phyloP scores from a whole-genome alignment of 2,888 invertebrate genomes.

The Synergus itoensis region DNA sequence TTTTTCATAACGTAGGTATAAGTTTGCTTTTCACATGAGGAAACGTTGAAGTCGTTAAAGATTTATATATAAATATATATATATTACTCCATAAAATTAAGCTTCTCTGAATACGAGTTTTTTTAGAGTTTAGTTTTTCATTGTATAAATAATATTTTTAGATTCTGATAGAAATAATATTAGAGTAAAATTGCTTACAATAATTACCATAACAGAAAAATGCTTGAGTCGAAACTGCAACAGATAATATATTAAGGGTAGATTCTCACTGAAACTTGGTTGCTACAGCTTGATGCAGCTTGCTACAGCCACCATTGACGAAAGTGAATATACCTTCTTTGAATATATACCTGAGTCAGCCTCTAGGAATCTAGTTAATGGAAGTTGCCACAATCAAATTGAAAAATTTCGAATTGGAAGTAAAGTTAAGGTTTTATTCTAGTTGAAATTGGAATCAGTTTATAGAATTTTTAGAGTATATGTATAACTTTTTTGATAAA shows the following conservation, averaged over 20 bases:
- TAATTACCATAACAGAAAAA: background rate
- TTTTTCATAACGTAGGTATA: conserved; percentile 31
- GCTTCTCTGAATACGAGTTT: background rate
- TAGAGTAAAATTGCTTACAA: background rate
- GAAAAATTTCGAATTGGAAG: no score
- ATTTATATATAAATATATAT: background rate
- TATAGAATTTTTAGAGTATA: no score
- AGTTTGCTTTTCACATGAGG: conserved; percentile 12
- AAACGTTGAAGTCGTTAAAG: conserved; percentile 14
- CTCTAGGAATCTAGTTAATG: conserved; percentile 1
- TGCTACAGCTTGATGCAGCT: background rate
- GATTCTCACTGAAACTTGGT: background rate
- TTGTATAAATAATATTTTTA: background rate
- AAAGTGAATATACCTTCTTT: background rate
- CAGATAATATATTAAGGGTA: background rate
- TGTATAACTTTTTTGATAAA: no score
- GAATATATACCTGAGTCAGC: conserved; percentile 3
- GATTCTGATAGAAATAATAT: background rate
- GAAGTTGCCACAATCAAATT: conserved; percentile 1
- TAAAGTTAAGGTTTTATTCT: no score
- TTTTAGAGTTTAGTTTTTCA: background rate
- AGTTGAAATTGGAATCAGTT: no score
- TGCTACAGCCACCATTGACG: background rate
- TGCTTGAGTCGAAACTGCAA: background rate
- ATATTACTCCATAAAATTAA: conserved; percentile 2